phyloP scores from a whole-genome alignment of 2,888 invertebrate species.

The Tinea pellionella region DNA sequence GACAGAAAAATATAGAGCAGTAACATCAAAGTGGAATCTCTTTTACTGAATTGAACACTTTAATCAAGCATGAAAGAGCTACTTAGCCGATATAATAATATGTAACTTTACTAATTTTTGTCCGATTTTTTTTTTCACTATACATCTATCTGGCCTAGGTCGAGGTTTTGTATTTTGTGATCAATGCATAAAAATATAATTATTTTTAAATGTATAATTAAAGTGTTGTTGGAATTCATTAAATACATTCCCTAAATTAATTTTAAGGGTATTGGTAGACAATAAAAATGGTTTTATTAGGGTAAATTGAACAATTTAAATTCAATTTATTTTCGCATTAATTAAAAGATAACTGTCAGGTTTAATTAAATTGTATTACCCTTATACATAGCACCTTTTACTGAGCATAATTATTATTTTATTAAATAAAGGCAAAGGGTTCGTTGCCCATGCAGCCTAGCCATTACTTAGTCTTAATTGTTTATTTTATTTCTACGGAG shows the following conservation, averaged over 20 bases:
- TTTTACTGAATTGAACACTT: constrained; percentile 52
- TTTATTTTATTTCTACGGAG: no score
- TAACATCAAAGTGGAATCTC: constrained; percentile 20
- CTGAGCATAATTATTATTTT: no score
- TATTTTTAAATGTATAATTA: no score
- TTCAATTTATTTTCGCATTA: neutral
- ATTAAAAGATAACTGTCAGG: neutral
- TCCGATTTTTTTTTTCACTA: no score
- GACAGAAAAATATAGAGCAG: neutral
- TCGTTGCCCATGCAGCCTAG: no score
- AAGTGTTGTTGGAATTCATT: no score
- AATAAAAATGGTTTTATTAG: neutral
- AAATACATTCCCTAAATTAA: neutral
- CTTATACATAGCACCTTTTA: no score
- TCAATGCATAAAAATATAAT: neutral
- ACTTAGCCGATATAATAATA: constrained; percentile 57
- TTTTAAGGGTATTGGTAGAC: neutral
- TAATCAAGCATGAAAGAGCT: constrained; percentile 36
- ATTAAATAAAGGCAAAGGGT: no score
- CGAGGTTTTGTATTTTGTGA: no score
- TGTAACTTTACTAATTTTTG: no score
- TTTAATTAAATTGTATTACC: neutral
- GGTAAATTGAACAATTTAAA: neutral
- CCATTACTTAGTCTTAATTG: no score
- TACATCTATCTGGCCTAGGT: no score